Base-by-base conservation (phyloP, 2,113 vertebrate genomes). In the Solea solea region DNA sequence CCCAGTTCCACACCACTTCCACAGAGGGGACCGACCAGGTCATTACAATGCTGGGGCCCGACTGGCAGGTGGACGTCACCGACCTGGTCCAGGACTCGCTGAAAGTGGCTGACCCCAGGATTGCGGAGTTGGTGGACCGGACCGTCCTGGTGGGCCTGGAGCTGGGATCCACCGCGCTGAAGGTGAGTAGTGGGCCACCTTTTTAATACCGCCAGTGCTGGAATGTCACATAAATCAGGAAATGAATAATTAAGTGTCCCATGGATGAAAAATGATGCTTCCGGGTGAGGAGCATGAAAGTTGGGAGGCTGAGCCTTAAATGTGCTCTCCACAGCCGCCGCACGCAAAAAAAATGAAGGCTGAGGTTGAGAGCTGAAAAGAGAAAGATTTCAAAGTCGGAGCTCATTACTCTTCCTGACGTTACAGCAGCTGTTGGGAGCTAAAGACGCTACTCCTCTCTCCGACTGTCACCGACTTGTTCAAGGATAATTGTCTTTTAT, bases 11-110 rank as follows among this genome's bases (percentile, higher is more conserved):
- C 90, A 99, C 98, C 52, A 97, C 95, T 0, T 98, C 97, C 0
- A 95, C 95, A 0, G 97, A 99, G 84, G 97, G 97, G 79, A 96
- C 95, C 0, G 93, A 94, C 85, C 98, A 99, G 82, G 96, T 98
- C 78, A 96, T 99, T 93, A 97, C 97, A 85, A 98, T 99, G 97
- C 92, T 99, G 91, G 97, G 98, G 2, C 95, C 97, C 0, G 97
- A 99, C 89, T 99, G 98, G 98, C 93, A 97, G 90, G 96, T 99
- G 90, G 98, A 99, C 39, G 96, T 99, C 86, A 99, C 98, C 0
- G 96, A 98, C 86, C 93, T 99, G 88, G 97, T 99, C 56, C 95
- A 97, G 39, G 96, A 98, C 85, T 98, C 96, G 64, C 93, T 99
- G 90, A 94, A 95, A 0, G 95, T 99, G 77, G 93, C 93, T 0